Base-by-base conservation (phyloP, 1,140 invertebrate species). In the Sarcophaga bullata region DNA sequence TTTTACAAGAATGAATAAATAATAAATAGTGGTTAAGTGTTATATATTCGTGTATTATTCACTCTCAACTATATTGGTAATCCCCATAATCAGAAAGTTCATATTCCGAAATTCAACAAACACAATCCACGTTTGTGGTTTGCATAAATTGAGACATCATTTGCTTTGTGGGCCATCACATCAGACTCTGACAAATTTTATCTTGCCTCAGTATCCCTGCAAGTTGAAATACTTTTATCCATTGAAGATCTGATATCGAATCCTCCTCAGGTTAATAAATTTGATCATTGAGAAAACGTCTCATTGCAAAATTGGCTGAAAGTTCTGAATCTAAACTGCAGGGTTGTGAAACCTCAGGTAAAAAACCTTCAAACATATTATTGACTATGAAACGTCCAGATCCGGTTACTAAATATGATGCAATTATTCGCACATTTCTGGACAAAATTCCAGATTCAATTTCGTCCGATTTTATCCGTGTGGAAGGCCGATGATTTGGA, bases 141-240 rank as follows among this genome's bases (percentile, higher is more conserved):
- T 73, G 80, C 78, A 3, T 81, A 84, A 78, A 62, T 84, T 8
- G 81, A 84, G 47, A 62, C 62, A 10, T 73, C 81, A 37, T 82
- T 84, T 54, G 75, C 78, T 17, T 49, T 81, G 25, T 15, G 68
- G 9, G 37, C 46, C 75, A 54, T 84, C 37, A 52, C 9, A 19
- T 17, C 13, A 25, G 81, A 82, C 15, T 48, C 19, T 11, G 54
- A 81, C 73, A 83, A 52, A 52, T 52, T 52, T 52, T 1, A 52
- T 52, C 50, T 6, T 52, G 50, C 6, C 50, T 52, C 50, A 52
- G 50, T 52, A 52, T 6, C 6, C 10, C 49, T 6, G 50, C 2
- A 3, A 13, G 50, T 3, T 52, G 50, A 52, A 52, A 52, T 10
- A 52, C 50, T 52, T 52, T 52, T 52, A 52, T 52, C 50, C 8